Percentiles rank a stretch among this genome's conserved stretches.
These are phyloP conservation scores for Cryptophagus acutangulus DNA, from an alignment of 2,888 invertebrate species.

Conservation along the genomic window DNA sequence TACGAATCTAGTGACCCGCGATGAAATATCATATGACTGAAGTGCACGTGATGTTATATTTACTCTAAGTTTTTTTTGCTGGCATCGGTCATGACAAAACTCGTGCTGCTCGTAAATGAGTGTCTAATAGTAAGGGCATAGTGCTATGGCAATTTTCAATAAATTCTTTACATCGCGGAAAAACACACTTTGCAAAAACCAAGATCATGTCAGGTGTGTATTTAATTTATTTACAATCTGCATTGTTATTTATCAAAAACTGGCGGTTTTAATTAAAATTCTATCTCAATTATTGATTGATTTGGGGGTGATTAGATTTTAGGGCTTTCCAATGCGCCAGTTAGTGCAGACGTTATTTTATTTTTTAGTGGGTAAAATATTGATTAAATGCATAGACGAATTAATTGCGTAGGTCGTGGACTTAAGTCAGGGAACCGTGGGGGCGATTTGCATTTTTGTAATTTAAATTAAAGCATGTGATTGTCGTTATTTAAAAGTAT, in stretches of 20 bases:
- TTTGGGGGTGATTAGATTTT: too few species aligned
- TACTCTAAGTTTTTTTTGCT: slow-evolving; percentile 32
- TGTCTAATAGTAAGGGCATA: slow-evolving; percentile 24
- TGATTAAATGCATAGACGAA: too few species aligned
- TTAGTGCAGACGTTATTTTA: too few species aligned
- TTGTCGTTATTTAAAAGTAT: too few species aligned
- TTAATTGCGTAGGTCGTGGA: too few species aligned
- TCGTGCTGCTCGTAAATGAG: slow-evolving; percentile 25
- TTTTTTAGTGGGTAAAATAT: too few species aligned
- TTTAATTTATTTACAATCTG: slow-evolving; percentile 17
- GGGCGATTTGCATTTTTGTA: too few species aligned
- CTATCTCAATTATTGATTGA: neutral
- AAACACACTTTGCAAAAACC: slow-evolving; percentile 48
- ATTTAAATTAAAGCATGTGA: too few species aligned
- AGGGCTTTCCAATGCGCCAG: too few species aligned
- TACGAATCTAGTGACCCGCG: slow-evolving; percentile 5
- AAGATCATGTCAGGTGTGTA: slow-evolving; percentile 51
- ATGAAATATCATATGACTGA: slow-evolving; percentile 8
- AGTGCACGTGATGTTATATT: slow-evolving; percentile 45
- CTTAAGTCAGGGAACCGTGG: too few species aligned
- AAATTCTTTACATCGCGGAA: slow-evolving; percentile 62
- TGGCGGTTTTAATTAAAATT: neutral
- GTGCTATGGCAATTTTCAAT: slow-evolving; percentile 66
- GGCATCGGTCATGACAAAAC: slow-evolving; percentile 21
- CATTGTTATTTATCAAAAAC: slow-evolving; percentile 15